Base-by-base conservation (phyloP, 2,888 invertebrate genomes). In the Megalurothrips usitatus region DNA sequence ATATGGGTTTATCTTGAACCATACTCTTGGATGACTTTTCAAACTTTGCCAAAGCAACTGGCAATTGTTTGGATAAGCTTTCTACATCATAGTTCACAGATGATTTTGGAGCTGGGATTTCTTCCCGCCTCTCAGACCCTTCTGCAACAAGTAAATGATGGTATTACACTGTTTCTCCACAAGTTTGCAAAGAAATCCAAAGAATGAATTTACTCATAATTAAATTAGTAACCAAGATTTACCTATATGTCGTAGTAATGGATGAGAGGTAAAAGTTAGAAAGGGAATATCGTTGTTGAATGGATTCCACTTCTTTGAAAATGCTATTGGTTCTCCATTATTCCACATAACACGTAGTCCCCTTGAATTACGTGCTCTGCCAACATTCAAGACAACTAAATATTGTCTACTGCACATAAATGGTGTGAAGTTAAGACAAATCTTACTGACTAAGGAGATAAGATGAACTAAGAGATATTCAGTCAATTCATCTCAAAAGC, bases 231-330 rank as follows among this genome's bases (percentile, higher is more conserved):
- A 26, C 58, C 10, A 78, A 79, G 11, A 83, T 81, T 83, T 88
- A 92, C 93, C 92, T 91, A 92, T 92, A 85, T 92, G 91, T 90
- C 91, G 92, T 85, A 90, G 91, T 63, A 94, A 89, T 11, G 95
- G 96, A 87, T 96, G 96, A 81, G 94, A 94, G 0, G 94, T 91
- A 84, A 93, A 92, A 0, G 95, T 95, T 52, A 92, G 87, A 88
- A 92, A 94, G 0, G 96, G 96, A 83, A 95, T 92, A 82, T 93
- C 91, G 82, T 91, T 91, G 83, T 92, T 91, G 88, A 94, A 94
- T 0, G 96, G 96, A 87, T 96, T 96, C 96, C 96, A 96, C 82
- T 92, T 91, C n/a, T 91, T 91, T 84, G 90, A 89, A 84, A 93
- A 86, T 58, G 92, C 88, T 78, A 94, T 86, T 0, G 93, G 91